Evolutionary conservation across 1,140 invertebrate genomes (phyloP).

Genomic region (Scaptodrosophila lebanonensis): DNA sequence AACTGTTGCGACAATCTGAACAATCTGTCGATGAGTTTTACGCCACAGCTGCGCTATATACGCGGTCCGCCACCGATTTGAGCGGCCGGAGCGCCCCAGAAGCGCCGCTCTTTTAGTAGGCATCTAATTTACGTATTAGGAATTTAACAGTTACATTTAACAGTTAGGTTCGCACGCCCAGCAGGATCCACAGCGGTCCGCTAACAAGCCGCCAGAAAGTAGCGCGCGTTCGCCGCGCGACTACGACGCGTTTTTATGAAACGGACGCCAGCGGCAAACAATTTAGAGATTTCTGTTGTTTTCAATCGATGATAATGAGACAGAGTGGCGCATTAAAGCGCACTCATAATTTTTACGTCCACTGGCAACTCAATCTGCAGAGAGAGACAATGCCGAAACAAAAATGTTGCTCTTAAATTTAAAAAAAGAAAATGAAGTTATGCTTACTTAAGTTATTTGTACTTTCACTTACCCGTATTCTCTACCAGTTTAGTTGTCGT

Average conservation of each 20-base stretch:
- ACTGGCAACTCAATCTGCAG: too few relatives aligned
- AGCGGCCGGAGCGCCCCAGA: constrained; percentile 62
- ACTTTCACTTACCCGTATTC: constrained; percentile 41
- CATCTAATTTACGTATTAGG: constrained; percentile 26
- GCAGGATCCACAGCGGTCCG: constrained; percentile 17
- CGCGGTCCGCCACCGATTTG: constrained; percentile 90
- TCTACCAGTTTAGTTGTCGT: constrained; percentile 38
- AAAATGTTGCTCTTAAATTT: too few relatives aligned
- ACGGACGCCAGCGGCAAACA: constrained; percentile 19
- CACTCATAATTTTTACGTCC: constrained; percentile 39
- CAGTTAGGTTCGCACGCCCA: constrained; percentile 1
- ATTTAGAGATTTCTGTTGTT: constrained; percentile 9
- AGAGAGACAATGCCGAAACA: too few relatives aligned
- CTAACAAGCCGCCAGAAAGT: constrained; percentile 7
- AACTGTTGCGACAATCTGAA: constrained; percentile 91
- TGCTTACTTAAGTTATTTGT: constrained; percentile 36
- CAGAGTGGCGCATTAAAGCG: too few relatives aligned
- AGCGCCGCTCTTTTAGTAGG: constrained; percentile 20
- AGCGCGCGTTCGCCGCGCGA: constrained; percentile 20
- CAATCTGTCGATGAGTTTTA: constrained; percentile 87
- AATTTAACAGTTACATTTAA: constrained; percentile 24
- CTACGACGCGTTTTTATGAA: constrained; percentile 25
- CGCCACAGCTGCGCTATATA: constrained; percentile 90
- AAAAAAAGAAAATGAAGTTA: constrained; percentile 28
- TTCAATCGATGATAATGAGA: constrained; percentile 10